Evolutionary conservation across 2,888 invertebrate genomes (phyloP).

Genomic region (Bombylius discolor): DNA sequence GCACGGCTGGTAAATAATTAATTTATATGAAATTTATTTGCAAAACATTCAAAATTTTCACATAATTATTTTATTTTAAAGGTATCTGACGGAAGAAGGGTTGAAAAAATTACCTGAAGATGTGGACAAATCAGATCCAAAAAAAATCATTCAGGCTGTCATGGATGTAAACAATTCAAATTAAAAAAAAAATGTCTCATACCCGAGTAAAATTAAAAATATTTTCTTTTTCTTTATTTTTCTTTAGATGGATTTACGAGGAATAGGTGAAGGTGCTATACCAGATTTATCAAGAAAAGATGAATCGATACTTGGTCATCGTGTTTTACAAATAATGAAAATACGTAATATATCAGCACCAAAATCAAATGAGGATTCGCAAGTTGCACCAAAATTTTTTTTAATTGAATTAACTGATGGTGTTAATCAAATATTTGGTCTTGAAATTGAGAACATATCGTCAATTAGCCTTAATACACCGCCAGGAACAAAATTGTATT

Average conservation of each 20-base stretch:
- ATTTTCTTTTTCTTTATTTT: not conserved
- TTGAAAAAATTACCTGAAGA: slow-evolving; percentile 51
- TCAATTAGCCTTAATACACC: slow-evolving; percentile 66
- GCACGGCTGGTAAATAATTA: slow-evolving; percentile 49
- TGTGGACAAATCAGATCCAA: slow-evolving; percentile 48
- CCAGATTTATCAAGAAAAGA: slow-evolving; percentile 50
- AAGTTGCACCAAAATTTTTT: slow-evolving; percentile 67
- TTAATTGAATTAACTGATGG: slow-evolving; percentile 80
- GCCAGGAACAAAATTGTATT: slow-evolving; percentile 73
- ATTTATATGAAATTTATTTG: not conserved
- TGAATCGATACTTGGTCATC: slow-evolving; percentile 38
- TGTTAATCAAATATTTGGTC: slow-evolving; percentile 57
- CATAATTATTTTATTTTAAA: slow-evolving; percentile 33
- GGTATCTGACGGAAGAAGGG: slow-evolving; percentile 63
- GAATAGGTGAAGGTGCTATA: slow-evolving; percentile 63
- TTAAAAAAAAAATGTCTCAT: not conserved
- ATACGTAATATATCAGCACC: slow-evolving; percentile 80
- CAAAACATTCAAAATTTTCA: not conserved
- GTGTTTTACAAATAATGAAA: slow-evolving; percentile 80
- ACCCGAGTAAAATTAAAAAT: not conserved
- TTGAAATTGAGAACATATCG: slow-evolving; percentile 61
- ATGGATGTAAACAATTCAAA: slow-evolving; percentile 49
- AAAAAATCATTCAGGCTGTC: slow-evolving; percentile 50
- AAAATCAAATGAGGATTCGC: slow-evolving; percentile 77
- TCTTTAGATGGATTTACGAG: slow-evolving; percentile 51